Percentiles rank a stretch among this genome's conserved stretches.
Evolutionary conservation across 2,888 invertebrate species (phyloP).

Genomic region (Latheticus oryzae): DNA sequence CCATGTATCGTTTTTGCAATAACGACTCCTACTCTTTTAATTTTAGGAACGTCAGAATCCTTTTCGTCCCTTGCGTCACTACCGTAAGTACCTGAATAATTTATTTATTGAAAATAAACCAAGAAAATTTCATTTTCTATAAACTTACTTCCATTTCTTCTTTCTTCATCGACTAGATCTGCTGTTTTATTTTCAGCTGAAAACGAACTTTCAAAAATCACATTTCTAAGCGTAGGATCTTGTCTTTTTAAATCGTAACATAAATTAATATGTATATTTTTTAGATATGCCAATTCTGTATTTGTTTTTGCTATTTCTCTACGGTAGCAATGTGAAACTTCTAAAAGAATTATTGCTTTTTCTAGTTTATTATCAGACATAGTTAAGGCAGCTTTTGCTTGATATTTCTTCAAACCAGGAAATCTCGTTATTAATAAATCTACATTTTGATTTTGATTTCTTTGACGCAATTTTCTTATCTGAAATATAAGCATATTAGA

Average conservation of each 20-base stretch:
- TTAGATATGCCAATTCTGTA: background rate
- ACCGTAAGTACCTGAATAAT: too few relatives aligned
- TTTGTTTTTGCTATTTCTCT: background rate
- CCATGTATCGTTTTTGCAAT: slow-evolving; percentile 22
- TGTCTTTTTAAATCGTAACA: slow-evolving; percentile 5
- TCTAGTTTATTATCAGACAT: slow-evolving; percentile 13
- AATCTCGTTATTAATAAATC: slow-evolving; percentile 8
- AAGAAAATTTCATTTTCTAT: too few relatives aligned
- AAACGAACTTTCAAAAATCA: slow-evolving; percentile 7
- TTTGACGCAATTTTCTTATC: background rate
- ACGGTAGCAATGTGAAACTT: slow-evolving; percentile 17
- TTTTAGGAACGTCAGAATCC: too few relatives aligned
- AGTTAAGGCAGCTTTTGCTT: slow-evolving; percentile 25
- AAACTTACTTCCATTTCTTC: too few relatives aligned
- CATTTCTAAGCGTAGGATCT: slow-evolving; percentile 12
- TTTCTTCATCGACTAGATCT: too few relatives aligned
- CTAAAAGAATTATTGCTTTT: slow-evolving; percentile 13
- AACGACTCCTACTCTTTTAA: slow-evolving; percentile 22
- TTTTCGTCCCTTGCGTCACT: too few relatives aligned
- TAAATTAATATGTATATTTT: slow-evolving; percentile 16
- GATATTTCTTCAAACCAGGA: slow-evolving; percentile 28
- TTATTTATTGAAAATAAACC: too few relatives aligned
- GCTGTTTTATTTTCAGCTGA: too few relatives aligned
- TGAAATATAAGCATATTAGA: slow-evolving; percentile 6
- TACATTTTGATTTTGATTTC: background rate